Base-by-base conservation (phyloP, 2,113 vertebrate species). In the Gymnarchus niloticus region DNA sequence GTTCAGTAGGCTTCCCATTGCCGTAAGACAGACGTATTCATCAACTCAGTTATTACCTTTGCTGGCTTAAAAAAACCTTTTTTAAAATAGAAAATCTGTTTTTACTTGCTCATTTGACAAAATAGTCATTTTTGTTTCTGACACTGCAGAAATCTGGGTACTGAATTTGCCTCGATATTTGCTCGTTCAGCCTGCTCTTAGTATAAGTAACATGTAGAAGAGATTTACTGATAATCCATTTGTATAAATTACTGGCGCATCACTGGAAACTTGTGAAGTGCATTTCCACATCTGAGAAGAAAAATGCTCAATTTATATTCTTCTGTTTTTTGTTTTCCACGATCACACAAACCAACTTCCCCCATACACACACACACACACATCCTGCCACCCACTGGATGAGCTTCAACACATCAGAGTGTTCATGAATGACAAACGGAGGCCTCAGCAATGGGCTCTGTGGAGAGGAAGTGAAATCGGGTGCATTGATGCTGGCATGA, bases 381-480 rank as follows among this genome's bases (percentile, higher is more conserved):
- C 65, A 73, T 73, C 65, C 65, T 73, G 10, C n/a, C 33, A 57
- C 86, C 87, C 91, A 86, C 87, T 86, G 85, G 84, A 88, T 90
- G 89, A 87, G 87, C 87, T 89, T 90, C 87, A 90, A 85, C 88
- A 86, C 81, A 85, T 90, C 89, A 88, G 91, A 87, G 90, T 93
- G 90, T 91, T 93, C 93, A 91, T 90, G 91, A 93, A 92, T 92
- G 93, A 94, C 92, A 94, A 94, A 94, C 92, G 88, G 91, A 91
- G 91, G 88, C 91, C 88, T 89, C 69, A 44, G 86, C 65, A 23
- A 28, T 3, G 84, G 90, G 93, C 91, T 93, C 91, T 81, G 87
- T 91, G 92, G 92, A 92, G 87, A 88, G 85, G 81, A 87, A 84
- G 90, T 91, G 86, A 91, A 92, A 91, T 92, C 92, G 90, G 92